Base-by-base conservation (phyloP, 2,797 vertebrate genomes). In the Todus mexicanus region DNA sequence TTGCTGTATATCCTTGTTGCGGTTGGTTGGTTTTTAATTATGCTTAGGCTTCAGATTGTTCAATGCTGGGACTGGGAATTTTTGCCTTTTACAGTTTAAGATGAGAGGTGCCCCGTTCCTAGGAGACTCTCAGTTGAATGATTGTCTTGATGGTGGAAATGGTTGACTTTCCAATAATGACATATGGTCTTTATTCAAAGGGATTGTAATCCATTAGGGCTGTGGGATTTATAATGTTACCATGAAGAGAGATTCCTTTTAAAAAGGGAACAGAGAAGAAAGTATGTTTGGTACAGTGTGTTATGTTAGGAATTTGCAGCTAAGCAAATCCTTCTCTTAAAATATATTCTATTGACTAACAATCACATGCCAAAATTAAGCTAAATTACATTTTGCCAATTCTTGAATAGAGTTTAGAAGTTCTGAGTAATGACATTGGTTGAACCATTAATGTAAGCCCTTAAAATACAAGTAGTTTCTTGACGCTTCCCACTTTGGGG, bases 401-500 rank as follows among this genome's bases (percentile, higher is more conserved):
- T 95, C 66, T 92, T 94, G 71, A 83, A 35, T 26, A 64, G 56
- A 77, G 71, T 94, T 96, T 93, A 93, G 87, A 95, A 96, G 79
- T 96, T 94, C 91, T 87, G 72, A 95, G 74, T 95, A 87, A 97
- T 89, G 74, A 65, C 45, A 33, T 37, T 73, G 77, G 91, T 91
- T 95, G 94, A 90, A 84, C 70, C 45, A 91, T 95, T 96, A 97
- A 91, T 94, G 74, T 77, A 93, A 96, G 93, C 93, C 78, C 76
- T 96, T 95, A 95, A 92, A 97, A 95, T 93, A 71, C 84, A 97
- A 96, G 91, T 94, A 91, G 64, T 95, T 97, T 94, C 92, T 93
- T 96, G 86, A 96, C 97, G 86, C 93, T 87, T 97, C 94, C 92
- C 89, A 96, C 94, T 97, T 96, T 90, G 94, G 94, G 84, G 31